Percentiles rank a stretch among this genome's conserved stretches.
phyloP scores from a whole-genome alignment of 2,113 vertebrate genomes.

The Forbesichthys papilliferus region DNA sequence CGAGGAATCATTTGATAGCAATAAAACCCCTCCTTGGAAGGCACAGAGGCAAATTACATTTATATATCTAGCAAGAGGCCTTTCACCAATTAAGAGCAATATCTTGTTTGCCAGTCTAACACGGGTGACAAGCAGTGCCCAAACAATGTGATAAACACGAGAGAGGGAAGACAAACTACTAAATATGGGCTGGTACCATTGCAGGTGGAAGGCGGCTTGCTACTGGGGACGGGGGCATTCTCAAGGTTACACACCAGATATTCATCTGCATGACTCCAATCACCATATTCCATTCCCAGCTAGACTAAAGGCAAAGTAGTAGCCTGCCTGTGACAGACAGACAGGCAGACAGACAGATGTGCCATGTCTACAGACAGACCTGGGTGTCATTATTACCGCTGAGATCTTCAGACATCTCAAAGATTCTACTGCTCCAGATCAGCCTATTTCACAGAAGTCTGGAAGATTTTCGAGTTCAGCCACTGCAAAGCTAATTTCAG shows the following conservation, averaged over 20 bases:
- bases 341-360: background rate
- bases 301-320: no score
- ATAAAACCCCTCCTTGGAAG: slow-evolving; percentile 22
- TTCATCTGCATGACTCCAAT: background rate
- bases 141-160: background rate
- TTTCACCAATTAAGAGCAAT: slow-evolving; percentile 29
- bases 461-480: slow-evolving; percentile 17
- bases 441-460: slow-evolving; percentile 11
- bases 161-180: background rate
- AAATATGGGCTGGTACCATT: slow-evolving; percentile 4
- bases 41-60: slow-evolving; percentile 14
- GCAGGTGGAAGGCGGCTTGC: background rate
- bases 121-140: background rate
- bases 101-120: slow-evolving; percentile 5
- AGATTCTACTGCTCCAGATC: slow-evolving; percentile 16
- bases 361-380: no score
- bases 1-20: slow-evolving; percentile 25
- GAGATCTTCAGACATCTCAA: slow-evolving; percentile 2
- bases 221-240: background rate
- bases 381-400: background rate
- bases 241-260: slow-evolving; percentile 24
- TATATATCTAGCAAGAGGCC: slow-evolving; percentile 30
- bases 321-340: background rate
- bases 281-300: no score
- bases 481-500: slow-evolving; percentile 38